Evolutionary conservation across 2,888 invertebrate species (phyloP).

Genomic region (Drosophila histrio): DNA sequence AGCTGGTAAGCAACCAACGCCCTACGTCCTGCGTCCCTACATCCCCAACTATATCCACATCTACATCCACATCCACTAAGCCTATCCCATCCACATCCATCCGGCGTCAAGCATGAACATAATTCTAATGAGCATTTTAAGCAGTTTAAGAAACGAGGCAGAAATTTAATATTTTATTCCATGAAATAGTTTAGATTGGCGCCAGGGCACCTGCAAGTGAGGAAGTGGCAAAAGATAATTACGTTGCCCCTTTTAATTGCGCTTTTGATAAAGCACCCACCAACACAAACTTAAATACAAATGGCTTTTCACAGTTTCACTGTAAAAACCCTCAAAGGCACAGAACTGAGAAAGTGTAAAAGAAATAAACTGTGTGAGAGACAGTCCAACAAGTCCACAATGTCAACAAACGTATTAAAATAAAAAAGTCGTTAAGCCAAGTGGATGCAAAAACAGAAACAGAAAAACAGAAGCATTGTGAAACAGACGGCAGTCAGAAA

Average conservation of each 20-base stretch:
- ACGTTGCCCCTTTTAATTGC: slow-evolving; percentile 42
- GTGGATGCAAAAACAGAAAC: slow-evolving; percentile 56
- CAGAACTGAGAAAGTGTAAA: slow-evolving; percentile 2
- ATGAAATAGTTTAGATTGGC: slow-evolving; percentile 50
- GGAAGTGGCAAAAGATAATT: slow-evolving; percentile 40
- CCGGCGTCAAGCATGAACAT: slow-evolving; percentile 36
- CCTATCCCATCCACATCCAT: slow-evolving; percentile 21
- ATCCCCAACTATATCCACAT: not conserved
- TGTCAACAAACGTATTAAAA: slow-evolving; percentile 79
- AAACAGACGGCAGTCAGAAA: slow-evolving; percentile 38
- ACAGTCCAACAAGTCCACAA: slow-evolving; percentile 65
- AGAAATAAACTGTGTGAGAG: slow-evolving; percentile 1
- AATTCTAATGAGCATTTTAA: slow-evolving; percentile 76
- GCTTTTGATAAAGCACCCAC: slow-evolving; percentile 40
- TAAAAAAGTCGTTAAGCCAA: slow-evolving; percentile 78
- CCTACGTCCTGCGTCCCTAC: slow-evolving; percentile 8
- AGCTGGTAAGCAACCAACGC: slow-evolving; percentile 46
- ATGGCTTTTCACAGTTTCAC: slow-evolving; percentile 41
- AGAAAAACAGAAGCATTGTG: slow-evolving; percentile 10
- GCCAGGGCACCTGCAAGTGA: slow-evolving; percentile 16
- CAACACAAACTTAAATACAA: slow-evolving; percentile 18
- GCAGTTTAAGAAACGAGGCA: slow-evolving; percentile 35
- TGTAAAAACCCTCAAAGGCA: slow-evolving; percentile 33
- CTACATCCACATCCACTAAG: not conserved
- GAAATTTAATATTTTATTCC: slow-evolving; percentile 50